These are phyloP conservation scores for Sphinx pinastri DNA, from an alignment of 2,888 invertebrate species.

Conservation along the genomic window DNA sequence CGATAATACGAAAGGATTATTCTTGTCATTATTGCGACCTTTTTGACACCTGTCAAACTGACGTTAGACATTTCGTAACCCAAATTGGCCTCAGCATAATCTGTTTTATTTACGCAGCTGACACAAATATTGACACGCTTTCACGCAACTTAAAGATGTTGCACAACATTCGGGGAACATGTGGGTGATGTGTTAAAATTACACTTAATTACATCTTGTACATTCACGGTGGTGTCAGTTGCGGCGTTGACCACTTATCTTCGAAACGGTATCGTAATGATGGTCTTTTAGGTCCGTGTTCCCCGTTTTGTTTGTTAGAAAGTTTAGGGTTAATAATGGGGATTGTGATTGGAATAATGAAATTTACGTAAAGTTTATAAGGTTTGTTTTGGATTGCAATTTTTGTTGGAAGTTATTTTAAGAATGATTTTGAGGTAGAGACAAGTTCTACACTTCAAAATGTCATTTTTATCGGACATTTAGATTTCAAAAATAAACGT, in stretches of 20 bases:
- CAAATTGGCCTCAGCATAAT: conserved; percentile 9
- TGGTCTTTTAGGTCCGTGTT: conserved; percentile 16
- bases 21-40: background rate
- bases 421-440: too few species aligned
- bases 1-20: background rate
- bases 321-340: conserved; percentile 18
- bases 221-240: conserved; percentile 80
- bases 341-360: background rate
- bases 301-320: conserved; percentile 14
- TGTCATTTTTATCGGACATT: too few species aligned
- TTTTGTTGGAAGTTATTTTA: too few species aligned
- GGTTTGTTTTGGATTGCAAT: background rate
- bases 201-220: conserved; percentile 70
- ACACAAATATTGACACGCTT: conserved; percentile 41
- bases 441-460: too few species aligned
- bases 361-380: background rate
- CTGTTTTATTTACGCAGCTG: conserved; percentile 40
- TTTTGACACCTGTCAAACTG: conserved; percentile 3
- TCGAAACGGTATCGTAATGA: conserved; percentile 48
- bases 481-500: too few species aligned
- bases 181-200: conserved; percentile 75
- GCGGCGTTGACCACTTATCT: conserved; percentile 76
- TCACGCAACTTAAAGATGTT: conserved; percentile 43
- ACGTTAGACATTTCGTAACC: background rate
- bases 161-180: conserved; percentile 61